phyloP scores from a whole-genome alignment of 2,113 vertebrate species.

The Solea senegalensis region DNA sequence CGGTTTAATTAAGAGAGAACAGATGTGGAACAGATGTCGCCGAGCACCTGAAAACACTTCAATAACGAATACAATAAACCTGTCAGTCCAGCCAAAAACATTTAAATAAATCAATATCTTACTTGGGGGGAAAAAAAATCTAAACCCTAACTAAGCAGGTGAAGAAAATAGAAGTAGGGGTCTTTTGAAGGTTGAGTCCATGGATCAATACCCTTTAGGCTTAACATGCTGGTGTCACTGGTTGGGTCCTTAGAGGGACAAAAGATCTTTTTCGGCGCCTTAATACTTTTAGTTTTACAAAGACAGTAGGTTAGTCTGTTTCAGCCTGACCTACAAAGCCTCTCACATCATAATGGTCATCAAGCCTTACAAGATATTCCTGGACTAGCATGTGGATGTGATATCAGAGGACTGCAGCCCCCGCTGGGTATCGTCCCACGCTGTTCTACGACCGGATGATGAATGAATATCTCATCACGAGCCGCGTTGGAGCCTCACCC shows the following conservation, averaged over 20 bases:
- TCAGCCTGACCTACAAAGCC: too few relatives aligned
- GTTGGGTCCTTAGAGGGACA: neutral
- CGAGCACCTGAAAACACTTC: too few relatives aligned
- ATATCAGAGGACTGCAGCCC: conserved; percentile 38
- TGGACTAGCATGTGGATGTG: conserved; percentile 13
- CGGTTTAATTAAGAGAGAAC: too few relatives aligned
- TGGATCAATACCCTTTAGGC: conserved; percentile 27
- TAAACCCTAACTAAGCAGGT: too few relatives aligned
- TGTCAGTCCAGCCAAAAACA: too few relatives aligned
- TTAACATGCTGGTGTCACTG: neutral
- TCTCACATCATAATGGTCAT: neutral
- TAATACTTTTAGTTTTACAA: conserved; percentile 9
- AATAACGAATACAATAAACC: too few relatives aligned
- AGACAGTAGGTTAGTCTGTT: too few relatives aligned
- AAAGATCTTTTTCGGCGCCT: neutral
- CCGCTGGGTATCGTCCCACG: conserved; percentile 14
- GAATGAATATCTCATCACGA: conserved; percentile 41
- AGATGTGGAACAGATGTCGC: too few relatives aligned
- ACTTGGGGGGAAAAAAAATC: too few relatives aligned
- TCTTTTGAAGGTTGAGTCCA: neutral
- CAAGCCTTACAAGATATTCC: conserved; percentile 14
- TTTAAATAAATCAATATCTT: too few relatives aligned
- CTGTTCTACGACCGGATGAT: conserved; percentile 30
- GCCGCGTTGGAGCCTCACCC: conserved; percentile 9
- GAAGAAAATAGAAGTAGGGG: too few relatives aligned